Conservation (phyloP, 2,113 vertebrate genomes). For the Empidonax traillii region DNA sequence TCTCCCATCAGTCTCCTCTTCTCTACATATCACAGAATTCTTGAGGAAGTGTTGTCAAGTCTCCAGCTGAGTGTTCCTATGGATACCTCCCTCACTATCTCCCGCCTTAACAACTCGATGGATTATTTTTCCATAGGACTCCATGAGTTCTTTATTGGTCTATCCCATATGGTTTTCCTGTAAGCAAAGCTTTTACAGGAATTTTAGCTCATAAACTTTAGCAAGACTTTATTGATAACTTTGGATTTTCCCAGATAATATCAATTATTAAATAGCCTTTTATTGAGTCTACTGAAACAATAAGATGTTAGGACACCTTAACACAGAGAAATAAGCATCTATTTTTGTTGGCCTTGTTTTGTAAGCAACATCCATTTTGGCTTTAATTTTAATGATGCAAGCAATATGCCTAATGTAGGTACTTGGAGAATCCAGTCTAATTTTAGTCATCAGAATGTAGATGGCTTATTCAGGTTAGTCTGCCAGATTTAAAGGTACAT, state of each 20-base stretch:
- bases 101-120: background rate
- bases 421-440: background rate
- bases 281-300: background rate
- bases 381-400: background rate
- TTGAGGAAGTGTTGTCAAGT: background rate
- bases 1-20: background rate
- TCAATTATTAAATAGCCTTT: background rate
- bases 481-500: background rate
- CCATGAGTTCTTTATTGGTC: background rate
- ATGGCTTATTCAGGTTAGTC: background rate
- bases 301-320: background rate
- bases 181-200: background rate
- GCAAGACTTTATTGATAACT: background rate
- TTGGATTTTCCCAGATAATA: background rate
- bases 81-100: background rate
- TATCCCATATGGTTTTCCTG: background rate
- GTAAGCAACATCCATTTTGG: background rate
- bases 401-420: background rate
- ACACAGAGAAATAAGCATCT: background rate
- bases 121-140: background rate
- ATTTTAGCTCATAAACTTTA: background rate
- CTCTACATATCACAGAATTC: background rate
- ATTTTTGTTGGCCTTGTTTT: background rate
- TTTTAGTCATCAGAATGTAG: background rate
- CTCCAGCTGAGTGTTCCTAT: background rate